Conservation (phyloP, 2,113 vertebrate species). For the Tetraodon nigroviridis region DNA sequence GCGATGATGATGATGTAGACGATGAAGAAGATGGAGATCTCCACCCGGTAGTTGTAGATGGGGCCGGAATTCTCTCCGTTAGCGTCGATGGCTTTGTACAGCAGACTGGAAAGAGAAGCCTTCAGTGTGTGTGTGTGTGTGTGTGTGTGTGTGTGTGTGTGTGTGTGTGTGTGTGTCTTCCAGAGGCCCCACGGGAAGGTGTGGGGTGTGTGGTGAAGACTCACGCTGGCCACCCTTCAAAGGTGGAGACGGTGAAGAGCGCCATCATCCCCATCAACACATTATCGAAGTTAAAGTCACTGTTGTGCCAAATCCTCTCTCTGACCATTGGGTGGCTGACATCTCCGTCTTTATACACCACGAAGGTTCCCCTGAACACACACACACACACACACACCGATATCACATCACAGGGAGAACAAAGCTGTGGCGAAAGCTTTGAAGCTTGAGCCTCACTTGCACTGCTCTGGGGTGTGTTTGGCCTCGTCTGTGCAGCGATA, state of each 20-base stretch:
- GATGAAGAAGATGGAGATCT: constrained; percentile 95
- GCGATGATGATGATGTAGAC: constrained; percentile 98
- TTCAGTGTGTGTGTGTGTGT: neutral
- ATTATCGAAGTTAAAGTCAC: constrained; percentile 94
- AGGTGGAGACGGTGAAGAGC: constrained; percentile 94
- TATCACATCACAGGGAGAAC: neutral
- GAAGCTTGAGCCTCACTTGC: constrained; percentile 78
- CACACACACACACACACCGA: constrained; percentile 4
- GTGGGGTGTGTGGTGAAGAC: constrained; percentile 31
- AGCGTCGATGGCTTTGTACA: constrained; percentile 92
- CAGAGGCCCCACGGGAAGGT: no score
- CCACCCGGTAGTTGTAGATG: constrained; percentile 91
- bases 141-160: no score
- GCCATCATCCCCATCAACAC: constrained; percentile 94
- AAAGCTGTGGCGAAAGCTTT: neutral
- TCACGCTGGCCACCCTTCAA: constrained; percentile 93
- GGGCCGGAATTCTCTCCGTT: constrained; percentile 86
- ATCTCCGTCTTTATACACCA: constrained; percentile 90
- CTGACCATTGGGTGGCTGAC: constrained; percentile 85
- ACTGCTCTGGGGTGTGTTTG: constrained; percentile 85
- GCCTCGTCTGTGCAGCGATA: constrained; percentile 92
- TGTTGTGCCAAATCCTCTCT: constrained; percentile 88
- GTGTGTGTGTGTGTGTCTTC: no score
- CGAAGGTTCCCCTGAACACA: constrained; percentile 78
- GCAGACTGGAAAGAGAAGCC: constrained; percentile 66